Conservation (phyloP, 2,888 invertebrate species). For the Archips crataeganus region DNA sequence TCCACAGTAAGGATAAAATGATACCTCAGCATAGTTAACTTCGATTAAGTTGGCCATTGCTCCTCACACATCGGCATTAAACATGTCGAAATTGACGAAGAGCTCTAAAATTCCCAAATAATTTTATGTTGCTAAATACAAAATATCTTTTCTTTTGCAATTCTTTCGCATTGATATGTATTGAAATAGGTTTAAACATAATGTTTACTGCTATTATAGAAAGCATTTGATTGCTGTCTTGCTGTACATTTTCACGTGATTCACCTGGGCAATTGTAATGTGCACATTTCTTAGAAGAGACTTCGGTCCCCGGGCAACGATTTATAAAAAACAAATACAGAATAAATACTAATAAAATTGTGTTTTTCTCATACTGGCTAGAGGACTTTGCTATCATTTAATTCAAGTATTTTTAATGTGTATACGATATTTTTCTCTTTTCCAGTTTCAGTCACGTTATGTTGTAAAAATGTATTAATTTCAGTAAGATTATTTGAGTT, state of each 20-base stretch:
- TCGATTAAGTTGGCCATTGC: no score
- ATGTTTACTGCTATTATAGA: background rate
- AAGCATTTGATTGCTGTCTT: background rate
- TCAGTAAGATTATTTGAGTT: background rate
- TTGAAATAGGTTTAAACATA: background rate
- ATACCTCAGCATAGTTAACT: background rate
- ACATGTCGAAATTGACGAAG: no score
- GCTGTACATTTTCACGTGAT: background rate
- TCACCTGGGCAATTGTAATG: background rate
- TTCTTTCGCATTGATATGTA: no score
- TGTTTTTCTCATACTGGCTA: background rate
- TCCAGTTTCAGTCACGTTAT: no score
- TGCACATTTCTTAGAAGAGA: no score
- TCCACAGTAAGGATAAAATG: background rate
- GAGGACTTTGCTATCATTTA: background rate
- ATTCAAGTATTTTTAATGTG: background rate
- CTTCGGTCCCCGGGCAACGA: background rate
- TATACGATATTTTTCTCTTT: no score
- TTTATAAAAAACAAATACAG: background rate
- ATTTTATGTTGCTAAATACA: no score
- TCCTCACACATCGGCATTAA: no score
- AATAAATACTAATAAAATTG: background rate
- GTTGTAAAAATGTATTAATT: no score
- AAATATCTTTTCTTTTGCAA: no score
- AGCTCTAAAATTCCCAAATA: no score